Conservation (phyloP, 2,113 vertebrate species). For the Smithornis capensis region DNA sequence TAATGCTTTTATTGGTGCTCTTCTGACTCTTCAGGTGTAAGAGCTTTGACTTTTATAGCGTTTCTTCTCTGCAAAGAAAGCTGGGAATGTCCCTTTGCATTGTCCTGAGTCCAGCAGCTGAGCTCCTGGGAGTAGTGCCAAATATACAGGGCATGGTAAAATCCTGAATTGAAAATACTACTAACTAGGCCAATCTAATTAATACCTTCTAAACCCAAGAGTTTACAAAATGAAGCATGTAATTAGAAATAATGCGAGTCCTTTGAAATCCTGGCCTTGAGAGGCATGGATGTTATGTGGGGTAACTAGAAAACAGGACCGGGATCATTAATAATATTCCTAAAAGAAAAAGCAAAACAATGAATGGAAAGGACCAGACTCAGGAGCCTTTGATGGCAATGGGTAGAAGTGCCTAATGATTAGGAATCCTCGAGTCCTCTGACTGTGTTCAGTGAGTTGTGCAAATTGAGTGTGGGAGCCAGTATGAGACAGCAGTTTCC, state of each 20-base stretch:
- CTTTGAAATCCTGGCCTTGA: slow-evolving; percentile 5
- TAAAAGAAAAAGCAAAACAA: neutral
- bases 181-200: slow-evolving; percentile 33
- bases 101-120: neutral
- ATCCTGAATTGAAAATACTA: neutral
- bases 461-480: neutral
- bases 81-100: neutral
- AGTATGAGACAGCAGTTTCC: neutral
- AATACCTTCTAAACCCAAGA: neutral
- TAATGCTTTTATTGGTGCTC: neutral
- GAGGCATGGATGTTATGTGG: neutral
- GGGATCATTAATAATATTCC: neutral
- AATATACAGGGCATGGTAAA: neutral
- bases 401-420: neutral
- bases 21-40: neutral
- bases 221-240: slow-evolving; percentile 14
- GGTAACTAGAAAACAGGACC: neutral
- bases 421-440: neutral
- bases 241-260: neutral
- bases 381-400: neutral
- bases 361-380: neutral
- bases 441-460: neutral
- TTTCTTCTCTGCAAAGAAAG: neutral
- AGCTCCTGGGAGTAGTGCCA: slow-evolving; percentile 16
- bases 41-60: neutral